phyloP scores from a whole-genome alignment of 2,113 vertebrate species.

The Hiodon alosoides region DNA sequence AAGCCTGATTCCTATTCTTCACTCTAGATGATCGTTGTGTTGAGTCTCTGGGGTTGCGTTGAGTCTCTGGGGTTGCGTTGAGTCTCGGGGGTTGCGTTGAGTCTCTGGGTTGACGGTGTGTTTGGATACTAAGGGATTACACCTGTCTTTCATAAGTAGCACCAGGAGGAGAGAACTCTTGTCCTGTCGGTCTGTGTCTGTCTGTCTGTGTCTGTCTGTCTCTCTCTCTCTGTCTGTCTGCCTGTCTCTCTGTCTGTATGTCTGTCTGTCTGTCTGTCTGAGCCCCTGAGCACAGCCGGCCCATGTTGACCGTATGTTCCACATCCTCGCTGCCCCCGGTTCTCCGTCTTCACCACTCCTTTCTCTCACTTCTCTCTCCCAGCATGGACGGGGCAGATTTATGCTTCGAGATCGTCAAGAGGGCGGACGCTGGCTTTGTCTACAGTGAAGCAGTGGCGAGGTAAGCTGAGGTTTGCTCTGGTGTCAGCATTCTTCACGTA shows the following conservation, averaged over 20 bases:
- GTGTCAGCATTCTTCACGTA: background rate
- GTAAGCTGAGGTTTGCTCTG: constrained; percentile 45
- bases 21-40: too few relatives aligned
- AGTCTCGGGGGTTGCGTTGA: too few relatives aligned
- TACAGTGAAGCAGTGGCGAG: constrained; percentile 95
- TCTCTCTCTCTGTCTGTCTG: background rate
- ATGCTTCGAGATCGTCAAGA: constrained; percentile 90
- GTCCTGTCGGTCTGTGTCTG: background rate
- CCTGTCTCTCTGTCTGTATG: background rate
- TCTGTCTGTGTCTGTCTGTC: background rate
- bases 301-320: background rate
- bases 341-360: background rate
- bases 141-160: too few relatives aligned
- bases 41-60: too few relatives aligned
- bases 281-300: background rate
- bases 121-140: too few relatives aligned
- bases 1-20: too few relatives aligned
- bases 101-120: too few relatives aligned
- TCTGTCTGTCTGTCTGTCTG: background rate
- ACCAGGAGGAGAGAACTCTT: too few relatives aligned
- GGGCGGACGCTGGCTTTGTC: constrained; percentile 90
- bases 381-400: constrained; percentile 94
- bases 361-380: constrained; percentile 24
- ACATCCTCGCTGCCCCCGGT: background rate
- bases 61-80: too few relatives aligned